Evolutionary conservation across 2,797 vertebrate genomes (phyloP), one percentile per base, ranked within the genome.

Genomic region (Hypotaenidia philippensis): DNA sequence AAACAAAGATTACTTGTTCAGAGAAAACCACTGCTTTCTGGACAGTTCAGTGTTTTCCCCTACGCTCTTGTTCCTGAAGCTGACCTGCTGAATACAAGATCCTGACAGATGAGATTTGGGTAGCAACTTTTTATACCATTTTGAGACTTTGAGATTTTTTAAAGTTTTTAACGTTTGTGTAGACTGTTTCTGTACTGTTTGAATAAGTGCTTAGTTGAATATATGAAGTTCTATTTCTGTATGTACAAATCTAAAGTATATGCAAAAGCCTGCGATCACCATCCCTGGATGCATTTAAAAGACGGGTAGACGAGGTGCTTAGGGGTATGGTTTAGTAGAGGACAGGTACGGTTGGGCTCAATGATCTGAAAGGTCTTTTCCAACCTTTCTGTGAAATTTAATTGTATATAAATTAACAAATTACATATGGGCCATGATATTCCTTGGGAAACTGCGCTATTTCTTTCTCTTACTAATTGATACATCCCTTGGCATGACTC

Each of bases 1-100:
- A 10, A 41, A 36, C 91, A 71, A 87, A 83, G 26, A 56, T 81
- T 61, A 50, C 61, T 89, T 9, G 6, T 79, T 94, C 60, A 29
- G 69, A 86, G 65, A 86, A 93, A 91, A 61, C 21, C 10, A 27
- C 49, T 66, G 59, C 31, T 71, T 88, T 95, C 63, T 76, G 63
- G 29, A 19, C 47, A 88, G 38, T 69, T 89, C 47, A 71, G 10
- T 4, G 0, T 63, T 72, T 95, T 75, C 52, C 76, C 76, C 18
- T 69, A 5, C 0, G 0, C 8, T 81, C 34, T 63, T 79, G 14
- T 72, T 83, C 47, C 63, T 90, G 79, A 93, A 72, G 14, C 49
- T 90, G 70, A 49, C 52, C 47, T 78, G 25, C 41, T 86, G 79
- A 83, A 53, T 90, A 56, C 41, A 59, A 85, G 76, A 71, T 86